Conservation (phyloP, 2,113 vertebrate genomes). For the Piprites chloris region DNA sequence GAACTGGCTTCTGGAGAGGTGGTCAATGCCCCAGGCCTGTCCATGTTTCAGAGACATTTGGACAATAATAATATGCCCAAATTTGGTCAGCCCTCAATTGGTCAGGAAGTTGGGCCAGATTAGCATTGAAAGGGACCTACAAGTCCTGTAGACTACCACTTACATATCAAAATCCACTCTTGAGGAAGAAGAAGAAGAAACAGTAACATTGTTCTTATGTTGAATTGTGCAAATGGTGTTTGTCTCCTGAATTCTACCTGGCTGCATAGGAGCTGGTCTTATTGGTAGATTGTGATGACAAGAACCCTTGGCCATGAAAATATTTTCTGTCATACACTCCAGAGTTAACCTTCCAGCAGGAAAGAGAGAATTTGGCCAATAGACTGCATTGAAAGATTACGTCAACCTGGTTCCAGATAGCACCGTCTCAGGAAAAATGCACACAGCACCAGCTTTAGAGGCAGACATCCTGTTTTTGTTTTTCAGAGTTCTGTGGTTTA, state of each 20-base stretch:
- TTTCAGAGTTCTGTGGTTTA: conserved; percentile 16
- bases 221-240: background rate
- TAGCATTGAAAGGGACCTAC: background rate
- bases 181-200: background rate
- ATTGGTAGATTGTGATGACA: background rate
- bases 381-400: background rate
- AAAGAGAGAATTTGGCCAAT: background rate
- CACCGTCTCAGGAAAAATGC: background rate
- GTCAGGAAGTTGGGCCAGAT: background rate
- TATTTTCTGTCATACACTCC: background rate
- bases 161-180: background rate
- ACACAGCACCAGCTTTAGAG: background rate
- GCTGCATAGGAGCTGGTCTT: background rate
- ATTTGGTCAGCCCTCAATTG: background rate
- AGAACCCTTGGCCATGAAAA: background rate
- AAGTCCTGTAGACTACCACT: background rate
- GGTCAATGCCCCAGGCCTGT: background rate
- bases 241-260: background rate
- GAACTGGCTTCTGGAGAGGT: background rate
- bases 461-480: conserved; percentile 44
- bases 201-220: background rate
- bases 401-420: background rate
- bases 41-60: background rate
- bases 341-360: background rate
- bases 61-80: background rate